Evolutionary conservation across 2,113 vertebrate genomes (phyloP).

Genomic region (Cromileptes altivelis): DNA sequence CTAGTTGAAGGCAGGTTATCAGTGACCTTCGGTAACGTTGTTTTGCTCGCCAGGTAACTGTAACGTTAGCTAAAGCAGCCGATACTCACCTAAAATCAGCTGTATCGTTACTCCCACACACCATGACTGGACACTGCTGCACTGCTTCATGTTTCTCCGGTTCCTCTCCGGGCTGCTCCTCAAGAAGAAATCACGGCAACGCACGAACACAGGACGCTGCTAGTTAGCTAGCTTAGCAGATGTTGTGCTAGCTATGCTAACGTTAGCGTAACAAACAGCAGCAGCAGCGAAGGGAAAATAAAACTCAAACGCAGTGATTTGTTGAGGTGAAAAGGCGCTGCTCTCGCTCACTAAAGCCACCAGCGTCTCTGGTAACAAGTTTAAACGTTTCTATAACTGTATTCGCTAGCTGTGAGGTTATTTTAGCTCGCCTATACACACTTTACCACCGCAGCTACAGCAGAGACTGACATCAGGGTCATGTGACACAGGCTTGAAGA

Average conservation of each 20-base stretch:
- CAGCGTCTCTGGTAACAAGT: background rate
- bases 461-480: slow-evolving; percentile 39
- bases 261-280: slow-evolving; percentile 28
- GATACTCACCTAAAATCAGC: slow-evolving; percentile 76
- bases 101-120: slow-evolving; percentile 48
- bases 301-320: background rate
- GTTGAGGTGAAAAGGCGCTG: rapidly evolving
- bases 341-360: background rate
- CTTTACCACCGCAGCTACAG: slow-evolving; percentile 5
- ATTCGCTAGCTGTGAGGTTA: background rate
- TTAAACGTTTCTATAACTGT: background rate
- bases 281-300: background rate
- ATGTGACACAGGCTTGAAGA: slow-evolving; percentile 68
- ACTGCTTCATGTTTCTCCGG: slow-evolving; percentile 70
- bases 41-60: background rate
- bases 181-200: slow-evolving; percentile 6
- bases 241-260: slow-evolving; percentile 57
- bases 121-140: slow-evolving; percentile 47
- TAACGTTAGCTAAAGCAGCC: background rate
- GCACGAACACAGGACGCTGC: slow-evolving; percentile 23
- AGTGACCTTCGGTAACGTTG: slow-evolving; percentile 28
- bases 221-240: slow-evolving; percentile 13
- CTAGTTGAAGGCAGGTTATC: background rate
- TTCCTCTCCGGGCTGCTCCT: background rate
- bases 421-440: background rate